These are phyloP conservation scores for Felis catus DNA, from an alignment of 2,113 vertebrate genomes.

Conservation along the genomic window DNA sequence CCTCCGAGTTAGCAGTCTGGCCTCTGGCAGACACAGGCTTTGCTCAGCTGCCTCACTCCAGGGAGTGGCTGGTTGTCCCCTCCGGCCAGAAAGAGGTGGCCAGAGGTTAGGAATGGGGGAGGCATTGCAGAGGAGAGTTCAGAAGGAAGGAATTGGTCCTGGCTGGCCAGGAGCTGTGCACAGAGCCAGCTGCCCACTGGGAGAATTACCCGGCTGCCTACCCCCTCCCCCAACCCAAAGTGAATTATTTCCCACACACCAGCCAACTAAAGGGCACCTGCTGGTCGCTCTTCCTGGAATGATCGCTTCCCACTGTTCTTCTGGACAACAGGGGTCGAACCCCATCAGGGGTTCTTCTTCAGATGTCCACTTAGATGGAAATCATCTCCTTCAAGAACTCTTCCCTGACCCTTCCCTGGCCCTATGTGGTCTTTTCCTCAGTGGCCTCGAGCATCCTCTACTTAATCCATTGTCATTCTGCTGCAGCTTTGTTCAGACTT, in stretches of 20 bases:
- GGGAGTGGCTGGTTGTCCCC: not conserved
- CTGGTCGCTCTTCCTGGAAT: not conserved
- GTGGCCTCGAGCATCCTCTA: not conserved
- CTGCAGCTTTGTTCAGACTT: not conserved
- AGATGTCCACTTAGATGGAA: not conserved
- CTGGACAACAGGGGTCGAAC: not conserved
- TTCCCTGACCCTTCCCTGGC: not conserved
- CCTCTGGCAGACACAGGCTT: not conserved
- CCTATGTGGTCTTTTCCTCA: not conserved
- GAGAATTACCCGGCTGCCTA: not conserved
- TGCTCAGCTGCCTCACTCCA: constrained; percentile 11
- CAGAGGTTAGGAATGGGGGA: not conserved
- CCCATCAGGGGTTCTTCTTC: too few relatives aligned
- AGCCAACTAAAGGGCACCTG: constrained; percentile 16
- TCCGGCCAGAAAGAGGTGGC: not conserved
- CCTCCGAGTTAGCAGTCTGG: not conserved
- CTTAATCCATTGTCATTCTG: not conserved
- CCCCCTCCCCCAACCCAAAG: not conserved
- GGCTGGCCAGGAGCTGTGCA: not conserved
- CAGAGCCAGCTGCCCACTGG: not conserved
- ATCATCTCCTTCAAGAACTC: not conserved
- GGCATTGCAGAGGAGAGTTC: not conserved
- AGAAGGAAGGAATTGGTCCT: not conserved
- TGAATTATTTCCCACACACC: not conserved
- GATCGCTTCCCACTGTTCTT: not conserved